Percentiles rank a stretch among this genome's conserved stretches.
These are phyloP conservation scores for Antrozous pallidus DNA, from an alignment of 2,797 vertebrate species.

Conservation along the genomic window DNA sequence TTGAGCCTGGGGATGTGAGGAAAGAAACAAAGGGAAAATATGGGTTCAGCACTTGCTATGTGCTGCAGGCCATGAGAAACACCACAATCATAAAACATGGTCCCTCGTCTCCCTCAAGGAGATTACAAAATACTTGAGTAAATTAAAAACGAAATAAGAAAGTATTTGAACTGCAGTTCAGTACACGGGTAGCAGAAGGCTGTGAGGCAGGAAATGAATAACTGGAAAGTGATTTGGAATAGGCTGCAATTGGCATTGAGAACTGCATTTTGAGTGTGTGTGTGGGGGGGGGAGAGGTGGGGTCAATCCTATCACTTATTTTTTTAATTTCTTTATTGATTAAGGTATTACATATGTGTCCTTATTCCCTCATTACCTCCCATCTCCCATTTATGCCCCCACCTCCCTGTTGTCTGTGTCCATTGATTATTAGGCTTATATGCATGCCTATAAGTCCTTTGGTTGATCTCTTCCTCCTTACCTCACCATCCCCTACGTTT, in stretches of 20 bases:
- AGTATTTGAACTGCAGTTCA: conserved; percentile 48
- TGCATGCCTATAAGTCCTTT: too few species aligned
- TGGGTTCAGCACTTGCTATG: neutral
- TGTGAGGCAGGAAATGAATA: conserved; percentile 29
- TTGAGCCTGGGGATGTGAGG: neutral
- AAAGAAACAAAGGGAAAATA: neutral
- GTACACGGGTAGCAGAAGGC: neutral
- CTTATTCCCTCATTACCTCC: too few species aligned
- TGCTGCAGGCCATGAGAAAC: conserved; percentile 41
- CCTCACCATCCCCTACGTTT: too few species aligned
- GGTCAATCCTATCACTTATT: too few species aligned
- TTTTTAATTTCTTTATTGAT: too few species aligned
- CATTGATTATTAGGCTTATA: too few species aligned
- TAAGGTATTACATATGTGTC: too few species aligned
- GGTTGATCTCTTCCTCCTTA: too few species aligned
- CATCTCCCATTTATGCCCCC: too few species aligned
- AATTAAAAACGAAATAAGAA: conserved; percentile 60
- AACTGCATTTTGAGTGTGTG: too few species aligned
- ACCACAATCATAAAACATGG: neutral
- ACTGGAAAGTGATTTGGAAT: neutral
- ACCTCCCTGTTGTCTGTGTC: too few species aligned
- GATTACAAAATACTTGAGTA: conserved; percentile 41
- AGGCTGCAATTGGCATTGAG: conserved; percentile 8
- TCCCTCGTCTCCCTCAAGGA: conserved; percentile 30
- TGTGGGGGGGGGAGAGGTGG: too few species aligned